Conservation (phyloP, 2,888 invertebrate genomes). For the Mimas tiliae region DNA sequence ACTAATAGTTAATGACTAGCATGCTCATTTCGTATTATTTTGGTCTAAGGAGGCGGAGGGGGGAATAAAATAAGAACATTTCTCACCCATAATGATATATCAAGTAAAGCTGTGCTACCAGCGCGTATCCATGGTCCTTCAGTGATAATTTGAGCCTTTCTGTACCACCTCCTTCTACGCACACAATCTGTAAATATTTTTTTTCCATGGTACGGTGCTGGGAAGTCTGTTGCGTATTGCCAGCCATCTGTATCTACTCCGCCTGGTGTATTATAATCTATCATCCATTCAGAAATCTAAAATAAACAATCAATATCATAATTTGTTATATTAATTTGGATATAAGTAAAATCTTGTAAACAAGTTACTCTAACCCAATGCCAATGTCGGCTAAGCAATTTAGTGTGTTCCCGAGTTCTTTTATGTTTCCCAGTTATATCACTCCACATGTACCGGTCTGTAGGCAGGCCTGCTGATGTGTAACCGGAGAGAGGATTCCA, state of each 20-base stretch:
- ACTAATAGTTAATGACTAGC: no score
- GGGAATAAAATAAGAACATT: neutral
- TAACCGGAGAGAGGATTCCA: conserved; percentile 97
- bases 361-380: conserved; percentile 88
- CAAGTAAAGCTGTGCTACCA: conserved; percentile 93
- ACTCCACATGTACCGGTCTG: conserved; percentile 96
- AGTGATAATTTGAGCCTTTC: conserved; percentile 92
- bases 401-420: conserved; percentile 93
- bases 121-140: conserved; percentile 95
- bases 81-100: conserved; percentile 90
- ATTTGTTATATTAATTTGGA: neutral
- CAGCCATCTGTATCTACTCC: conserved; percentile 96
- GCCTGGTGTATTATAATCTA: conserved; percentile 95
- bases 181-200: conserved; percentile 96
- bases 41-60: no score
- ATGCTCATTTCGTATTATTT: no score
- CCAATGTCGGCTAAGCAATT: conserved; percentile 94
- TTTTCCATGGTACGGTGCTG: conserved; percentile 92
- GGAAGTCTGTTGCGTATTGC: conserved; percentile 98
- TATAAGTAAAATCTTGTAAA: neutral
- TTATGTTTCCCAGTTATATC: conserved; percentile 93
- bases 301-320: conserved; percentile 24
- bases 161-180: conserved; percentile 92
- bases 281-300: conserved; percentile 93
- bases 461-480: conserved; percentile 93